These are phyloP conservation scores for Axis porcinus DNA, from an alignment of 2,113 vertebrate genomes.

Conservation along the genomic window DNA sequence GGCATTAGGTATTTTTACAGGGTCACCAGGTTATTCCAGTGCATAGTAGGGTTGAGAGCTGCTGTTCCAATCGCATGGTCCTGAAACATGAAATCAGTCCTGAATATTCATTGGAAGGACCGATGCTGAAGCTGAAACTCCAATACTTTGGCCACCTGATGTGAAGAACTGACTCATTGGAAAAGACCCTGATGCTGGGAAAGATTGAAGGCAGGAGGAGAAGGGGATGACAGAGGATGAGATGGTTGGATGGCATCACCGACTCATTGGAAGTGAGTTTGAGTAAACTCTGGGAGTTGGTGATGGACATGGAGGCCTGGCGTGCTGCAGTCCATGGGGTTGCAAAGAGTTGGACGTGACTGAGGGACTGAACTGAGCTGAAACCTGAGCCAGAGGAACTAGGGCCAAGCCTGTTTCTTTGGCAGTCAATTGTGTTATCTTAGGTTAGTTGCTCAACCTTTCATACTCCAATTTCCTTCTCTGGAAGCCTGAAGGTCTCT, in stretches of 20 bases:
- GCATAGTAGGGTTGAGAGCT: not conserved
- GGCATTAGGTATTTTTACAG: not conserved
- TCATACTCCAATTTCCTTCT: not conserved
- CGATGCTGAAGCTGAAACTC: not conserved
- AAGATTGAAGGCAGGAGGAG: not conserved
- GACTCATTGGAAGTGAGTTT: not conserved
- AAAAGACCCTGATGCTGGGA: not conserved
- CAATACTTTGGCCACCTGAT: not conserved
- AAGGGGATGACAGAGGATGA: not conserved
- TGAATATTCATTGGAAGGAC: not conserved
- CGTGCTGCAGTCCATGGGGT: not conserved
- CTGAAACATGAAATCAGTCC: not conserved
- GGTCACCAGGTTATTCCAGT: not conserved
- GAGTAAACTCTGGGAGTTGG: not conserved
- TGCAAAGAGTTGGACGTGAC: fast-evolving
- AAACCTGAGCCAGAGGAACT: not conserved
- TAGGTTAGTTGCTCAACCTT: not conserved
- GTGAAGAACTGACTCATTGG: not conserved
- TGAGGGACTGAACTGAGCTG: not conserved
- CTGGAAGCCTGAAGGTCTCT: not conserved
- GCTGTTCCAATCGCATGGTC: not conserved
- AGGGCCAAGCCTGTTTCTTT: not conserved
- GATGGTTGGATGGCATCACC: not conserved
- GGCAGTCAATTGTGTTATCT: fast-evolving
- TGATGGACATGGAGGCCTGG: not conserved